Base-by-base conservation (phyloP, 1,140 invertebrate species). In the Tetramorium alpestre region DNA sequence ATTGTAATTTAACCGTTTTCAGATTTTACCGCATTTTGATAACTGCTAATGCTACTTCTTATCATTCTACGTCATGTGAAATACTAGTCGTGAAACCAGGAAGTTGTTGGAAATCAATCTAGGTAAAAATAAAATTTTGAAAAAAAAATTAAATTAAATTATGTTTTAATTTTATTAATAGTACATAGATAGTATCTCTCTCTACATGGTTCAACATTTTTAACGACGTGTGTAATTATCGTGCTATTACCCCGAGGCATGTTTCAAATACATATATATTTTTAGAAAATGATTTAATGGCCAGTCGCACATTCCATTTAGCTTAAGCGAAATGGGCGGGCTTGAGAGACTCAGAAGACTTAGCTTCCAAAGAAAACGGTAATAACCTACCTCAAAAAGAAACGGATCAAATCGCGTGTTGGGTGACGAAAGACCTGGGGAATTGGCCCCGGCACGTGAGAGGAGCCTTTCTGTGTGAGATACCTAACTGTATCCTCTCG, bases 331-430 rank as follows among this genome's bases (percentile, higher is more conserved):
- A 82, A 82, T 72, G 67, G 38, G 49, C 65, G 33, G 47, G 3
- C 25, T 16, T 65, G 62, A 51, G 62, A 67, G 62, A 25, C 33
- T 69, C 10, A 13, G 13, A 41, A 65, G 47, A 54, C 64, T 16
- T 41, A n/a, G 47, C 49, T 44, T 44, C 51, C 64, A 13, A 58
- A 54, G 65, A 72, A 82, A 72, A 58, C 67, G 47, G 28, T 82
- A 82, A 82, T 72, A 58, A 82, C 78, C 65, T 72, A 58, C 25
- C 51, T 82, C 65, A 82, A 82, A 72, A 72, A 82, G 51, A 22
- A 73, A 73, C 80, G 22, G 67, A 82, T 82, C 67, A 41, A 82
- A 82, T 82, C 67, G 67, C 80, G 67, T 82, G 80, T 73, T 44
- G 65, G 64, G 3, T 65, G 80, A 82, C 51, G 67, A 38, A 54